A percentile compares a stretch with the other conserved stretches of the same genome.
These are phyloP conservation scores for Lophius piscatorius DNA, from an alignment of 2,113 vertebrate genomes.

Conservation along the genomic window DNA sequence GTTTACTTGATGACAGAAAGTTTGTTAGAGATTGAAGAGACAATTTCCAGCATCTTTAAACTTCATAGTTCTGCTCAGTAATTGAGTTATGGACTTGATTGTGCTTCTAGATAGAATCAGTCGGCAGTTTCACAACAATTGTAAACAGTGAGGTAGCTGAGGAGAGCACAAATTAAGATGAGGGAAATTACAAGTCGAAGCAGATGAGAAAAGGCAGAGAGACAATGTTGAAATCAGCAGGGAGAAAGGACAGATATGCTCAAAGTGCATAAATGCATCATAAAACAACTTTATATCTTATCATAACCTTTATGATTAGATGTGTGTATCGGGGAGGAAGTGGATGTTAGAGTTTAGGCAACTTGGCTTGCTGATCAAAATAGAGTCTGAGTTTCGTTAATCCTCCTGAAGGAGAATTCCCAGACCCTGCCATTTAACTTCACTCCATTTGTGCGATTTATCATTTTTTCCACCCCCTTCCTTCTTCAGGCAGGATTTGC, in stretches of 20 bases:
- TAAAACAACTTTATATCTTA: constrained; percentile 28
- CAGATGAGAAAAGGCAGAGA: not conserved
- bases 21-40: not conserved
- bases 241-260: not conserved
- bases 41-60: constrained; percentile 17
- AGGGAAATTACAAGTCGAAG: constrained; percentile 9
- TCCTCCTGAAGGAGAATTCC: constrained; percentile 31
- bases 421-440: constrained; percentile 27
- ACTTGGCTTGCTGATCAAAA: constrained; percentile 43
- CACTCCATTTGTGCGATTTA: constrained; percentile 17
- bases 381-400: constrained; percentile 59
- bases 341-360: constrained; percentile 59
- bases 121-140: not conserved
- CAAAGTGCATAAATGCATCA: constrained; percentile 4
- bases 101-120: constrained; percentile 23
- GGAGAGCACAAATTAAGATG: constrained; percentile 1
- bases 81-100: constrained; percentile 18
- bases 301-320: constrained; percentile 38
- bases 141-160: constrained; percentile 1
- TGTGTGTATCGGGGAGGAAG: constrained; percentile 14
- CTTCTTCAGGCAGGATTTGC: constrained; percentile 19
- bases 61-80: constrained; percentile 1
- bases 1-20: constrained; percentile 10
- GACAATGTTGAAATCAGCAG: not conserved
- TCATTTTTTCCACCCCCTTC: constrained; percentile 3